phyloP scores from a whole-genome alignment of 2,888 invertebrate genomes.

The Meandrusa payeni region DNA sequence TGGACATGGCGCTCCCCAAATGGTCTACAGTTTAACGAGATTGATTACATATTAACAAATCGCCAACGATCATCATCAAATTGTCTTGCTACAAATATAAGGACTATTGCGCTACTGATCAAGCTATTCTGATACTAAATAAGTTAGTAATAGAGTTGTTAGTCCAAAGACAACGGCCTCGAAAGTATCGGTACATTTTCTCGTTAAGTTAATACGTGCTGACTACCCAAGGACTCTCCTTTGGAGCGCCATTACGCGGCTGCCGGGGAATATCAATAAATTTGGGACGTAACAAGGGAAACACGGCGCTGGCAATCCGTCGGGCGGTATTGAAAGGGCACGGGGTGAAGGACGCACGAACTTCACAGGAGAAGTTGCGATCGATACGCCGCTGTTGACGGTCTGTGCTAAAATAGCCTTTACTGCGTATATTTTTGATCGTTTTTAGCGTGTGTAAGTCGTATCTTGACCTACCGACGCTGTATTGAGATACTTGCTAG shows the following conservation, averaged over 20 bases:
- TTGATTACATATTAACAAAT: too few species aligned
- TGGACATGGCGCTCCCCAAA: too few species aligned
- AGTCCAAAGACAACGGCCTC: too few species aligned
- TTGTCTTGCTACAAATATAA: too few species aligned
- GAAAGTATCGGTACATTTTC: too few species aligned
- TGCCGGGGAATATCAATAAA: background rate
- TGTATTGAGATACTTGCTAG: background rate
- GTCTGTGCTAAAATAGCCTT: slow-evolving; percentile 35
- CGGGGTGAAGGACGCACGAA: slow-evolving; percentile 67
- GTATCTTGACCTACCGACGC: slow-evolving; percentile 27
- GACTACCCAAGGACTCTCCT: background rate
- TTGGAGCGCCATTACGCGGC: background rate
- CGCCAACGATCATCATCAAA: too few species aligned
- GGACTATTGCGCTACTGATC: too few species aligned
- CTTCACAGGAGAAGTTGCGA: slow-evolving; percentile 49
- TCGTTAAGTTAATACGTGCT: too few species aligned
- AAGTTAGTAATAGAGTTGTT: too few species aligned
- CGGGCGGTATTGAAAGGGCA: slow-evolving; percentile 61
- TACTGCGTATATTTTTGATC: too few species aligned
- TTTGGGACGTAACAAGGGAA: slow-evolving; percentile 2
- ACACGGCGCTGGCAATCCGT: slow-evolving; percentile 38
- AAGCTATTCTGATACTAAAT: too few species aligned
- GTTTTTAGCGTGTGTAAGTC: slow-evolving; percentile 38
- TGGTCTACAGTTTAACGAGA: too few species aligned
- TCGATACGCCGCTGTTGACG: slow-evolving; percentile 53